phyloP scores from a whole-genome alignment of 2,797 vertebrate genomes.

The Enteromius radiatus region DNA sequence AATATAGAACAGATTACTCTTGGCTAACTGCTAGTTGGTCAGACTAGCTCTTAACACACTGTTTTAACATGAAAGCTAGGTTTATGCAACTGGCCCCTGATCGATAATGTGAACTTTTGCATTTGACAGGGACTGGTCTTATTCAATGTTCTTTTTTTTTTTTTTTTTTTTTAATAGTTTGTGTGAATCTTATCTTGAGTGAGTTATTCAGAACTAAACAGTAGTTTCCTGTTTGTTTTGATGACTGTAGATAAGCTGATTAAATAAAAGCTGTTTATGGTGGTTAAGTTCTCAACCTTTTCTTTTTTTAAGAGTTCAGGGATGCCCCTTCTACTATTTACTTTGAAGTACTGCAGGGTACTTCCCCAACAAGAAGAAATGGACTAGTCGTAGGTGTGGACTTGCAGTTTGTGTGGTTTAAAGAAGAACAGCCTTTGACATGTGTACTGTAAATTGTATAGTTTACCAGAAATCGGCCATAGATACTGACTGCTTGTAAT shows the following conservation, averaged over 20 bases:
- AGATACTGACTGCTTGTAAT: not conserved
- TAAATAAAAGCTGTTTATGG: constrained; percentile 1
- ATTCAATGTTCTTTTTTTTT: not conserved
- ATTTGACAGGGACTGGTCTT: not conserved
- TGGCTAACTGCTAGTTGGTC: too few species aligned
- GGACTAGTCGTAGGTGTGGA: not conserved
- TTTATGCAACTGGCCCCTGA: not conserved
- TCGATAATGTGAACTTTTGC: not conserved
- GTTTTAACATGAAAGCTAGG: too few species aligned
- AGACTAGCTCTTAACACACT: too few species aligned
- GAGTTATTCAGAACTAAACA: constrained; percentile 26
- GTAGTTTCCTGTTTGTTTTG: constrained; percentile 38
- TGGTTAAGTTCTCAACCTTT: not conserved
- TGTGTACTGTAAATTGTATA: not conserved
- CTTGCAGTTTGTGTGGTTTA: constrained; percentile 12
- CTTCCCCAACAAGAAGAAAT: constrained; percentile 21
- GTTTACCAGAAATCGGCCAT: not conserved
- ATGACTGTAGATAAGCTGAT: constrained; percentile 10
- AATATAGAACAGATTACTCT: too few species aligned
- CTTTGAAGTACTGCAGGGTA: constrained; percentile 2
- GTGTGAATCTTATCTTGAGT: constrained; percentile 29
- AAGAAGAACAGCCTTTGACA: not conserved
- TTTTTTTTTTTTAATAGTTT: not conserved
- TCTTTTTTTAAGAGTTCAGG: constrained; percentile 7
- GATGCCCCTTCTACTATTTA: constrained; percentile 13